Conservation (phyloP, 2,113 vertebrate genomes). For the Lontra canadensis region DNA sequence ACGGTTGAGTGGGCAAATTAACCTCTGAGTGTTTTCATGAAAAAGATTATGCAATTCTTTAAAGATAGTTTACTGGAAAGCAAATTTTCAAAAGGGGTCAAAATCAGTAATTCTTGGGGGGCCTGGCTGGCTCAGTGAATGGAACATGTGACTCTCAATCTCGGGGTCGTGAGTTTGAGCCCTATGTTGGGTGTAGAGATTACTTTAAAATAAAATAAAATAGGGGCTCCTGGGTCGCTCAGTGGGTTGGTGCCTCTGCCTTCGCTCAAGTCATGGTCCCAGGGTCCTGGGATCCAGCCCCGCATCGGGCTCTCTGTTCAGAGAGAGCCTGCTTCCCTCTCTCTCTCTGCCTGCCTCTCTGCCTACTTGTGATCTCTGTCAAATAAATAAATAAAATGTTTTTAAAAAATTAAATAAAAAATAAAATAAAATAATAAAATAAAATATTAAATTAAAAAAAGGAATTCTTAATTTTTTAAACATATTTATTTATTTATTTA, state of each 20-base stretch:
- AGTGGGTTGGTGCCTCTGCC: too few relatives aligned
- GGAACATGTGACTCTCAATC: not conserved
- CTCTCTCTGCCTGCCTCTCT: too few relatives aligned
- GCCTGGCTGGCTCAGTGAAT: not conserved
- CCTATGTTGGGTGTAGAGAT: not conserved
- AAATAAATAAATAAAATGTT: too few relatives aligned
- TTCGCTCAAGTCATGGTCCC: too few relatives aligned
- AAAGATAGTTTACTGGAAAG: not conserved
- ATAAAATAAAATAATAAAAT: not conserved
- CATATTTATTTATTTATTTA: not conserved
- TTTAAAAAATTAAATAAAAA: not conserved
- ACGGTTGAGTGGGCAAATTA: not conserved
- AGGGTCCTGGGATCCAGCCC: too few relatives aligned
- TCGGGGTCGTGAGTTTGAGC: not conserved
- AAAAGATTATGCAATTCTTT: not conserved
- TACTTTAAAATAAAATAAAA: not conserved
- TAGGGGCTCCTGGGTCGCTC: too few relatives aligned
- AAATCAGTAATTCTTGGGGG: not conserved
- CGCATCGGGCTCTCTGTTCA: too few relatives aligned
- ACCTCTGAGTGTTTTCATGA: not conserved
- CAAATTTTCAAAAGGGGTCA: not conserved
- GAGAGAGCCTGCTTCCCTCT: too few relatives aligned
- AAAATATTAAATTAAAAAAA: not conserved
- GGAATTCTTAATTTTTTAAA: not conserved
- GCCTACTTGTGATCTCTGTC: too few relatives aligned